Conservation (phyloP, 2,888 invertebrate genomes). For the Synanthedon vespiformis region DNA sequence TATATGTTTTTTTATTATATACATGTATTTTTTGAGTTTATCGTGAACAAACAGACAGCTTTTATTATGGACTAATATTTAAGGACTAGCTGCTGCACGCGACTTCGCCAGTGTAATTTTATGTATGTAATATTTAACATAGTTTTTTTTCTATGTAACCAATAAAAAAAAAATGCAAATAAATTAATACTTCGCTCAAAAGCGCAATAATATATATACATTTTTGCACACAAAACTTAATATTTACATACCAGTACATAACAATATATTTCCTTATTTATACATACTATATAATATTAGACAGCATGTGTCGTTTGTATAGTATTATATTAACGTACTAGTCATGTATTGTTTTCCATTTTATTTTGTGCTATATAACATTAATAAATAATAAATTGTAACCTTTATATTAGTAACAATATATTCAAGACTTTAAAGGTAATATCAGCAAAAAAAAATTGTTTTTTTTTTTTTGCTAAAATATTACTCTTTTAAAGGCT, state of each 20-base stretch:
- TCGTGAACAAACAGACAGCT: too few relatives aligned
- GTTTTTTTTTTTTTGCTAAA: too few relatives aligned
- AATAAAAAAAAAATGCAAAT: too few relatives aligned
- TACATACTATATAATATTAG: not conserved
- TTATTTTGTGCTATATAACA: not conserved
- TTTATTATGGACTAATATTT: too few relatives aligned
- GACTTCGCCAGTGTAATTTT: too few relatives aligned
- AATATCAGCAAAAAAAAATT: not conserved
- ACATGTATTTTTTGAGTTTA: too few relatives aligned
- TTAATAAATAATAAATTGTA: not conserved
- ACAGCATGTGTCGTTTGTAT: constrained; percentile 5
- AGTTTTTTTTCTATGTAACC: too few relatives aligned
- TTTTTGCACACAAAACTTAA: not conserved
- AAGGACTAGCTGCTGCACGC: too few relatives aligned
- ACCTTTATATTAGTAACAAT: not conserved
- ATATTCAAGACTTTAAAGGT: not conserved
- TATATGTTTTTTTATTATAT: not conserved
- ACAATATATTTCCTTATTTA: not conserved
- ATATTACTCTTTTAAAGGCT: too few relatives aligned
- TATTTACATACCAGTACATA: not conserved
- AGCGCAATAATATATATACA: too few relatives aligned
- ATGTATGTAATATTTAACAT: not conserved
- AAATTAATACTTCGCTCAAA: too few relatives aligned
- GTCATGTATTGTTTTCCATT: constrained; percentile 8
- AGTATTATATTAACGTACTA: constrained; percentile 7